phyloP scores from a whole-genome alignment of 1,140 invertebrate genomes.

The Homalodisca vitripennis region DNA sequence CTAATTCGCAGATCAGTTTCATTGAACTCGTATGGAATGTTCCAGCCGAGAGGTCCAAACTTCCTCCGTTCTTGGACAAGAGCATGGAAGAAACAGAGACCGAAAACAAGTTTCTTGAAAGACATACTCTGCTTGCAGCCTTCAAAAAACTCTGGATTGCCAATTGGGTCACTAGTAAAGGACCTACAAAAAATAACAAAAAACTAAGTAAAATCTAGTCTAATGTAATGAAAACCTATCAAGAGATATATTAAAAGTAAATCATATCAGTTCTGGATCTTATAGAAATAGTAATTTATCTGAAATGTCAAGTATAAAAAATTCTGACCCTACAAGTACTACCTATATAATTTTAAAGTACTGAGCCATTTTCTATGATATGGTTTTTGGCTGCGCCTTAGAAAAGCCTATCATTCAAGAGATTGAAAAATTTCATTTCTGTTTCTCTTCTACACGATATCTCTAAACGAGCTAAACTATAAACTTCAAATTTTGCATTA shows the following conservation, averaged over 20 bases:
- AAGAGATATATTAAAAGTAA: neutral
- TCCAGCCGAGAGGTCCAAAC: conserved; percentile 94
- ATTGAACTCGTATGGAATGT: conserved; percentile 94
- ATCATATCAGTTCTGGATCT: neutral
- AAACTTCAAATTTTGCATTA: no score
- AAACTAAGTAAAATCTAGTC: neutral
- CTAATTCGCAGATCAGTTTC: conserved; percentile 91
- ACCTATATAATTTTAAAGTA: no score
- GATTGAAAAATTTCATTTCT: no score
- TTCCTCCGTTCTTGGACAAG: conserved; percentile 86
- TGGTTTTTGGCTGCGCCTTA: no score
- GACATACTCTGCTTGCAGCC: conserved; percentile 68
- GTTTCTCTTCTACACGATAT: no score
- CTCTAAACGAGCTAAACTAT: no score
- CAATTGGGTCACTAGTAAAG: conserved; percentile 84
- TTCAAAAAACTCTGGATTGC: conserved; percentile 84
- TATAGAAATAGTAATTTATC: neutral
- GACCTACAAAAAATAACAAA: conserved; percentile 52
- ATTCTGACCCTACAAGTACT: no score
- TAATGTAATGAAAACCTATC: neutral
- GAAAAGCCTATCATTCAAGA: no score
- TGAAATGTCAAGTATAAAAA: neutral
- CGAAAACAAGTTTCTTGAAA: conserved; percentile 88
- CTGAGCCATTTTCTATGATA: no score
- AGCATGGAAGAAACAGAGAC: conserved; percentile 94